Evolutionary conservation across 2,797 vertebrate species (phyloP), one percentile per base, ranked within the genome.

Genomic region (Anolis apletophallus): DNA sequence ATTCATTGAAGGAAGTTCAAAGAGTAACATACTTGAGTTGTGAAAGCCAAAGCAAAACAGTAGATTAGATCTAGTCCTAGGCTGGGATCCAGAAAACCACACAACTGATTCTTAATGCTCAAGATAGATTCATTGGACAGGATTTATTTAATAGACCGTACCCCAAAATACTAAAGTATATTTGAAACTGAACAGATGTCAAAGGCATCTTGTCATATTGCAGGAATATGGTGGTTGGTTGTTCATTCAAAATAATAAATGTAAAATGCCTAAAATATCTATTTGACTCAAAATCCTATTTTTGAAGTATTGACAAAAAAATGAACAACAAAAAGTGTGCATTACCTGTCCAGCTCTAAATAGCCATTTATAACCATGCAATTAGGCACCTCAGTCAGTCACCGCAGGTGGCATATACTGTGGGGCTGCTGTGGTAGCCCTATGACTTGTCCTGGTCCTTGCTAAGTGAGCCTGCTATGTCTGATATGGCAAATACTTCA

Each of bases 1-100:
- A 40, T 36, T 55, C 50, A 57, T 76, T 59, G 52, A 77, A 69
- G 73, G 64, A 87, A 76, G 36, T 82, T 82, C 85, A 57, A 77
- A 87, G 72, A 16, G 16, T 67, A 54, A 32, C 81, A 82, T 57
- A 14, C 55, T 34, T 74, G 36, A n/a, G 46, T n/a, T 64, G 36
- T 29, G 54, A 82, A 76, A 69, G 50, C 73, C 72, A 26, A 55
- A 76, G 73, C 32, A 82, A 77, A 87, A 50, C 50, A 46, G 82
- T 71, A 69, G 69, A 81, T 81, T 23, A n/a, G 23, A 75, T 81
- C 85, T 76, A 40, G 32, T 36, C 19, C 2, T 57, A 76, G 80
- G 52, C 52, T 23, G 2, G 17, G 54, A 26, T 80, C 36, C n/a
- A 74, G 19, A 68, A 55, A 73, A 83, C 23, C 14, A 7, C 36